Conservation (phyloP, 64 coral and sea anemone species). For the Montipora foliosa region DNA sequence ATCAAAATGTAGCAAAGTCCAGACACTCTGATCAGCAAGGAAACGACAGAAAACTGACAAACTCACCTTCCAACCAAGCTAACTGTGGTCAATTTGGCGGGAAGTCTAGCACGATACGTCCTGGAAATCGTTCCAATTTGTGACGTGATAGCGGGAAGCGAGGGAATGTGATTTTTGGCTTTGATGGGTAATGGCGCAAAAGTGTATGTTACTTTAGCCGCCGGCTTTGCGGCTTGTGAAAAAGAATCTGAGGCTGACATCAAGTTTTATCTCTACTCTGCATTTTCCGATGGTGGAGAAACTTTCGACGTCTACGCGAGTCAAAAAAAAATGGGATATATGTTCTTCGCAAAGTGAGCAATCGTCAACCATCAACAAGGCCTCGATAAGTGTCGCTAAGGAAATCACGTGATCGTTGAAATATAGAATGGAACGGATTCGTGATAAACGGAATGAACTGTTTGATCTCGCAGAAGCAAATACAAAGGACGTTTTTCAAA, state of each 20-base stretch:
- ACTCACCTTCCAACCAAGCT: conserved; percentile 50
- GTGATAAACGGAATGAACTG: neutral
- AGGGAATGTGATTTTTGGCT: neutral
- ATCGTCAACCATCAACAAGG: conserved; percentile 10
- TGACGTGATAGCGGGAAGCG: conserved; percentile 19
- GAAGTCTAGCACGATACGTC: conserved; percentile 25
- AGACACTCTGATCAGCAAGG: too few species aligned
- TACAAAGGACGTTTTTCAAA: too few species aligned
- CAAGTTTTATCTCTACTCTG: conserved; percentile 15
- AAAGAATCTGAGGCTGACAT: conserved; percentile 3
- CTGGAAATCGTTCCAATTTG: conserved; percentile 22
- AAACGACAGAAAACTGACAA: neutral
- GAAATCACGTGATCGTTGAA: conserved; percentile 33
- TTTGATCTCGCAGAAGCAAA: too few species aligned
- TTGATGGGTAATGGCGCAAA: conserved; percentile 1
- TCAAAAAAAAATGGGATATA: neutral
- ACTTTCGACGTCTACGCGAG: neutral
- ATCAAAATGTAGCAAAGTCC: too few species aligned
- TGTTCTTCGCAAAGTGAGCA: neutral
- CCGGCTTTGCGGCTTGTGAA: conserved; percentile 24
- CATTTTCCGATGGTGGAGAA: neutral
- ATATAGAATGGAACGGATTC: neutral
- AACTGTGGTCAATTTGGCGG: conserved; percentile 42
- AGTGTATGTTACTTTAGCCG: conserved; percentile 23
- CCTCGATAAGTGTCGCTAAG: conserved; percentile 7